Percentiles rank a stretch among this genome's conserved stretches.
Conservation (phyloP, 2,888 invertebrate genomes). For the Alitta virens region DNA sequence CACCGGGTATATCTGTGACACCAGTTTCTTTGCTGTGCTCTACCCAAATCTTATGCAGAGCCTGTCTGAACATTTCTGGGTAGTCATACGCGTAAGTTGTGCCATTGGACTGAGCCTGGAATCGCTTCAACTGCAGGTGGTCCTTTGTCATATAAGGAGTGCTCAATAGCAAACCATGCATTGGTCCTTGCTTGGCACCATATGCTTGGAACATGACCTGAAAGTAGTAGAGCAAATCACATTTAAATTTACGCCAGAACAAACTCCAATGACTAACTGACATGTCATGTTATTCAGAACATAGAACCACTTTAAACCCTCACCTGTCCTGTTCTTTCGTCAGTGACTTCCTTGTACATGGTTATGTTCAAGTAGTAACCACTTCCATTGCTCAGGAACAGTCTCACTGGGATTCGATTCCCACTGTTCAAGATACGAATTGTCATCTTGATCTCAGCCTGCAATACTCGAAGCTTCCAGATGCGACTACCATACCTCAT, state of each 20-base stretch:
- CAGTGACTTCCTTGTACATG: conserved; percentile 84
- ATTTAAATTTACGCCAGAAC: too few relatives aligned
- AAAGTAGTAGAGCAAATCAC: background rate
- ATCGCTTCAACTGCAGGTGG: conserved; percentile 89
- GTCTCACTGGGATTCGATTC: conserved; percentile 79
- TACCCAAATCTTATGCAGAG: conserved; percentile 65
- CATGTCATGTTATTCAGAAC: too few relatives aligned
- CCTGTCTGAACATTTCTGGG: conserved; percentile 95
- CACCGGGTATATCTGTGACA: conserved; percentile 63
- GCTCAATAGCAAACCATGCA: conserved; percentile 89
- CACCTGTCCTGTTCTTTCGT: conserved; percentile 64
- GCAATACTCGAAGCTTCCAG: conserved; percentile 94
- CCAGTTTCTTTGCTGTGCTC: conserved; percentile 61
- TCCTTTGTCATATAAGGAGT: conserved; percentile 97
- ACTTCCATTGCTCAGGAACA: conserved; percentile 93
- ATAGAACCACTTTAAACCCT: background rate
- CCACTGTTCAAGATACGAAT: conserved; percentile 78
- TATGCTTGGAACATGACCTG: conserved; percentile 91
- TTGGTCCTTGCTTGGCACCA: conserved; percentile 79
- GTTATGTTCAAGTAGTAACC: conserved; percentile 94
- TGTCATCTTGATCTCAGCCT: conserved; percentile 93
- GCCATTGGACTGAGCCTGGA: conserved; percentile 81
- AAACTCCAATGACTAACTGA: too few relatives aligned
- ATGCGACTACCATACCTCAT: conserved; percentile 85
- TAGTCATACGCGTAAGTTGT: conserved; percentile 96